Percentiles rank a stretch among this genome's conserved stretches.
Conservation (phyloP, 2,888 invertebrate genomes). For the Candidula unifasciata region DNA sequence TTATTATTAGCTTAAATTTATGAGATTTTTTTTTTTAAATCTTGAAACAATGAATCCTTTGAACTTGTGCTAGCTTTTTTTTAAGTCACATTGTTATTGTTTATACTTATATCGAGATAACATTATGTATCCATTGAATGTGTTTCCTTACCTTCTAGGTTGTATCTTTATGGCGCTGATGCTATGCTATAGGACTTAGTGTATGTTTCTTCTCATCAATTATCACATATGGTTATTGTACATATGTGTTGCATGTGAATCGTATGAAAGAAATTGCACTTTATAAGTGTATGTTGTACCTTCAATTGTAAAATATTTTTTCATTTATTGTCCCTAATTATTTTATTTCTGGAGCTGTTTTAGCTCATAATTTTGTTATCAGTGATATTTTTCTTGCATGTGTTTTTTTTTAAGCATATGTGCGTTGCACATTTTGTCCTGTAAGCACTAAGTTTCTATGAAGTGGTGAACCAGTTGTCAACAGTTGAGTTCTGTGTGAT, state of each 20-base stretch:
- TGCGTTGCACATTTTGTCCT: too few species aligned
- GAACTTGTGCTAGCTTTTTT: neutral
- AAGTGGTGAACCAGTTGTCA: too few species aligned
- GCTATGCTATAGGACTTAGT: conserved; percentile 27
- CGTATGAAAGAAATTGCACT: neutral
- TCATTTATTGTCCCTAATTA: neutral
- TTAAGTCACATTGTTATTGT: neutral
- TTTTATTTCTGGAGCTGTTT: neutral
- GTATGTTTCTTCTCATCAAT: conserved; percentile 8
- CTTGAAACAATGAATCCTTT: neutral
- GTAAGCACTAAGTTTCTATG: too few species aligned
- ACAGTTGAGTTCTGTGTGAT: too few species aligned
- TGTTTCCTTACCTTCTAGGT: conserved; percentile 7
- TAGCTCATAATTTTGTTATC: neutral
- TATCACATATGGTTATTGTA: neutral
- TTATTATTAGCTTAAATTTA: too few species aligned
- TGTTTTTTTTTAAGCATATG: too few species aligned
- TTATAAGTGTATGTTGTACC: neutral
- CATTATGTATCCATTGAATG: neutral
- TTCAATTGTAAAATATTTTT: neutral
- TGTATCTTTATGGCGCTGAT: conserved; percentile 25
- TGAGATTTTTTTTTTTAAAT: too few species aligned
- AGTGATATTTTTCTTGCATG: neutral
- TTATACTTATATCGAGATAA: neutral
- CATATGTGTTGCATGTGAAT: conserved; percentile 6